A percentile compares a stretch with the other conserved stretches of the same genome.
Evolutionary conservation across 2,888 invertebrate genomes (phyloP).

Genomic region (Pheosia tremula): DNA sequence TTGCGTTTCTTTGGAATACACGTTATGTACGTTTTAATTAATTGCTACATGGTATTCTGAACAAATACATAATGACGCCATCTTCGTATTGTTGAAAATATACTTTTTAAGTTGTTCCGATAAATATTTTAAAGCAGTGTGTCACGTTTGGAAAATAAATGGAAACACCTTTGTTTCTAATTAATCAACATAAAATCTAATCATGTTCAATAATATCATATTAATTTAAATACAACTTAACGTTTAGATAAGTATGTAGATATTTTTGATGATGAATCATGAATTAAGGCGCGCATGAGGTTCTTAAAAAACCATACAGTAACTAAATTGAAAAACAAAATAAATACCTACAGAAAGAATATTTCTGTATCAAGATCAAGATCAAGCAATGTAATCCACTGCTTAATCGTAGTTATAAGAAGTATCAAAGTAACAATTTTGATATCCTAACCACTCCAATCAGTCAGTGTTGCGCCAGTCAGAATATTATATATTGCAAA

Average conservation of each 20-base stretch:
- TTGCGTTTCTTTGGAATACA: neutral
- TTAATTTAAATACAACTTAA: neutral
- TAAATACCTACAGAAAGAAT: no score
- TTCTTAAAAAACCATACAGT: no score
- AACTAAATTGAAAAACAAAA: no score
- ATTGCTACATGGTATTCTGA: slow-evolving; percentile 1
- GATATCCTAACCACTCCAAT: no score
- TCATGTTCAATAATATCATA: no score
- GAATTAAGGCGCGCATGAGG: neutral
- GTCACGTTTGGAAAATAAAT: neutral
- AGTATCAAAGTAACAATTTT: no score
- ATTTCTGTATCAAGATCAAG: no score
- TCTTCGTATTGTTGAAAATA: neutral
- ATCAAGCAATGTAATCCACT: no score
- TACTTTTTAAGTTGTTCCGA: neutral
- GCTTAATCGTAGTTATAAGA: no score
- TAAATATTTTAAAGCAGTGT: neutral
- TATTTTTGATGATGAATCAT: neutral
- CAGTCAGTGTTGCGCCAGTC: no score
- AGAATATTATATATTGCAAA: neutral
- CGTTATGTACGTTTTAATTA: neutral
- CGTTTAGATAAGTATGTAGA: neutral
- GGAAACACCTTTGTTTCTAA: neutral
- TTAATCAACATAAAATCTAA: neutral
- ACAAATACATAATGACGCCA: neutral